A percentile compares a stretch with the other conserved stretches of the same genome.
phyloP scores from a whole-genome alignment of 2,888 invertebrate species.

The Dasypogon diadema region DNA sequence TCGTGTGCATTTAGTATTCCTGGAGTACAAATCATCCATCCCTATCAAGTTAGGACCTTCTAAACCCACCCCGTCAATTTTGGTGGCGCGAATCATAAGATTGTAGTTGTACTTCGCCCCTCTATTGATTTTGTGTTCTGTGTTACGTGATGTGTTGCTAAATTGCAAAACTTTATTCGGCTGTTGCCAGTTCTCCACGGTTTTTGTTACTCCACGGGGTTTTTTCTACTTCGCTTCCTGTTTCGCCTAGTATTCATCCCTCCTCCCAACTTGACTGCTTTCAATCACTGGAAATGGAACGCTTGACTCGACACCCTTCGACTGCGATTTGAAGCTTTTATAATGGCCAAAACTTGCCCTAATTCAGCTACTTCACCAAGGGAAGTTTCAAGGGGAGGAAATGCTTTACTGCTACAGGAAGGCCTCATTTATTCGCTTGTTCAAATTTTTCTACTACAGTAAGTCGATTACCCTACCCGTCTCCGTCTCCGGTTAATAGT shows the following conservation, averaged over 20 bases:
- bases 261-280: not conserved
- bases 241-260: not conserved
- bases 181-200: slow-evolving; percentile 25
- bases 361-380: not conserved
- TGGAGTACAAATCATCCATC: not conserved
- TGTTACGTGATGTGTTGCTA: slow-evolving; percentile 40
- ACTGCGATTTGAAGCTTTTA: slow-evolving; percentile 31
- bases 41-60: not conserved
- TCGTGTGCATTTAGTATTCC: not conserved
- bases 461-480: not conserved
- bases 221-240: not conserved
- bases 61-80: not conserved
- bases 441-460: slow-evolving; percentile 9
- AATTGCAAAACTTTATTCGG: slow-evolving; percentile 46
- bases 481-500: not conserved
- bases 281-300: slow-evolving; percentile 34
- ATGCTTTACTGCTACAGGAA: slow-evolving; percentile 26
- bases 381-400: slow-evolving; percentile 24
- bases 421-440: slow-evolving; percentile 38
- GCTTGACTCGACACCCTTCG: slow-evolving; percentile 42
- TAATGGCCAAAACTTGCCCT: slow-evolving; percentile 27
- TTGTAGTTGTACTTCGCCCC: not conserved
- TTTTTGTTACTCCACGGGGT: not conserved
- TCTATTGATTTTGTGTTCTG: slow-evolving; percentile 44
- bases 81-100: not conserved